Conservation (phyloP, 2,113 vertebrate species). For the Trichechus manatus region DNA sequence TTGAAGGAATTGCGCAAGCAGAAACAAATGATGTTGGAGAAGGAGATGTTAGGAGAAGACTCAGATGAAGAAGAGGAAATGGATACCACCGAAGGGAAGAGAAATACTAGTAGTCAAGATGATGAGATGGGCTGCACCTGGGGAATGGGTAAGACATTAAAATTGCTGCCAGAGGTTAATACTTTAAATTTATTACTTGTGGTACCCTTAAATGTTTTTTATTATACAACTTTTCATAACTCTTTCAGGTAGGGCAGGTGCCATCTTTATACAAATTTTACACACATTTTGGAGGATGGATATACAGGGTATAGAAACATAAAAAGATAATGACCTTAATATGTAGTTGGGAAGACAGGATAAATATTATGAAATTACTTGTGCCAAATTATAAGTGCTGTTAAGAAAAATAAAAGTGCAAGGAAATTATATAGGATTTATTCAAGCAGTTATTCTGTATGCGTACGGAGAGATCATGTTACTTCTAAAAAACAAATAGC, state of each 20-base stretch:
- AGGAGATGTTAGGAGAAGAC: conserved; percentile 95
- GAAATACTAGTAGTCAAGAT: conserved; percentile 80
- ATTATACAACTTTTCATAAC: not conserved
- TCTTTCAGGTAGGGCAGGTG: not conserved
- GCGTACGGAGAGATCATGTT: not conserved
- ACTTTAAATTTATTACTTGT: conserved; percentile 6
- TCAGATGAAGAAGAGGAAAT: conserved; percentile 91
- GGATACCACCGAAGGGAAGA: conserved; percentile 81
- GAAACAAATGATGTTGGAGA: conserved; percentile 93
- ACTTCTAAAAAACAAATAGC: not conserved
- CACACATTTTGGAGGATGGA: not conserved
- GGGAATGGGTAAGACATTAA: conserved; percentile 94
- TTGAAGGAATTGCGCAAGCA: conserved; percentile 92
- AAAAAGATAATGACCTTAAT: conserved; percentile 33
- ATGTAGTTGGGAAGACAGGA: not conserved
- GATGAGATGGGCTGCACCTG: conserved; percentile 94
- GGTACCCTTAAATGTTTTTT: not conserved
- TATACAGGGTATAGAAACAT: not conserved
- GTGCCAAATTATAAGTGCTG: not conserved
- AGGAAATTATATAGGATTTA: not conserved
- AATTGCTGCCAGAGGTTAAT: not conserved
- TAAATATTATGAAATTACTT: conserved; percentile 5
- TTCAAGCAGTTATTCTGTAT: not conserved
- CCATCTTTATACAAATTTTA: not conserved
- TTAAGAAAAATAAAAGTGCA: not conserved